phyloP scores from a whole-genome alignment of 2,888 invertebrate genomes.

The Brenthis hecate region DNA sequence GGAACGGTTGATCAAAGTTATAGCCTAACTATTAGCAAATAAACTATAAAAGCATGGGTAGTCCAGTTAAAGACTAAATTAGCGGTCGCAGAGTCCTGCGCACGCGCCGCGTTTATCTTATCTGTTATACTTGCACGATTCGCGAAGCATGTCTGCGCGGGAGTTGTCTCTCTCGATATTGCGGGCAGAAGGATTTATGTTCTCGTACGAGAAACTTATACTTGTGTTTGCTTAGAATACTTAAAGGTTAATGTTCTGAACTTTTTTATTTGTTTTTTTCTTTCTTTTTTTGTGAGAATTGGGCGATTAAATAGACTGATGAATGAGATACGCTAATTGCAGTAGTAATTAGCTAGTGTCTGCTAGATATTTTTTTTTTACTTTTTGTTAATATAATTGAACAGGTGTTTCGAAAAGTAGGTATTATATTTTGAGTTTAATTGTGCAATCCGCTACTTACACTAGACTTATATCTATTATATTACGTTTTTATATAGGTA shows the following conservation, averaged over 20 bases:
- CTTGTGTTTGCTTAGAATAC: conserved; percentile 27
- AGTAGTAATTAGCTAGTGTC: conserved; percentile 7
- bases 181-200: conserved; percentile 50
- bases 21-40: conserved; percentile 58
- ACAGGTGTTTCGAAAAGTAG: neutral
- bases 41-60: conserved; percentile 60
- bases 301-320: conserved; percentile 17
- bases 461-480: too few species aligned
- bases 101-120: conserved; percentile 72
- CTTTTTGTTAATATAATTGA: neutral
- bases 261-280: conserved; percentile 9
- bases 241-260: conserved; percentile 22
- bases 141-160: conserved; percentile 55
- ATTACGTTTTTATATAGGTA: too few species aligned
- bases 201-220: conserved; percentile 41
- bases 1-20: conserved; percentile 38
- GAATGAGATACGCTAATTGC: conserved; percentile 4
- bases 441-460: too few species aligned
- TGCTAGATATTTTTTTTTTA: neutral
- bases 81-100: conserved; percentile 72
- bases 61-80: conserved; percentile 78
- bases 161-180: conserved; percentile 49
- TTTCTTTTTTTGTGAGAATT: conserved; percentile 8
- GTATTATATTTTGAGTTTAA: too few species aligned
- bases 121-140: conserved; percentile 57